These are phyloP conservation scores for Popillia japonica DNA, from an alignment of 1,140 invertebrate genomes.

Conservation along the genomic window DNA sequence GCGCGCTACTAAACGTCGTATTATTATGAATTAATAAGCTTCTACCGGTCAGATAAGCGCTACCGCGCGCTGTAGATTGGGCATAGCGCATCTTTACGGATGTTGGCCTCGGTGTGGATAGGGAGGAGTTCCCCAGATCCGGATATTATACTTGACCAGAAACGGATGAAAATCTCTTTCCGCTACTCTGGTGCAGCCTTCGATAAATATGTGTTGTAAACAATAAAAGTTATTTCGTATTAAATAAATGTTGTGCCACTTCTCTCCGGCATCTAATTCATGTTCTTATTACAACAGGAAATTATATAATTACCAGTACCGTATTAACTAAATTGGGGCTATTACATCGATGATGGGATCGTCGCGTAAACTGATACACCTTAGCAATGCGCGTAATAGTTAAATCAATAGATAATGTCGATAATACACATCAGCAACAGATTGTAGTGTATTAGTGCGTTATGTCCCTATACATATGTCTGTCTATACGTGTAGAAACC, in stretches of 20 bases:
- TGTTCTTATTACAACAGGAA: too few relatives aligned
- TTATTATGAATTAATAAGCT: slow-evolving; percentile 18
- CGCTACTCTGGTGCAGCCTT: too few relatives aligned
- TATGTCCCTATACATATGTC: too few relatives aligned
- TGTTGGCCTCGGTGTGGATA: background rate
- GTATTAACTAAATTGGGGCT: too few relatives aligned
- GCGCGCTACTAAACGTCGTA: background rate
- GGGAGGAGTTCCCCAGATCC: background rate
- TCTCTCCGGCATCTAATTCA: too few relatives aligned
- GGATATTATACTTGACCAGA: slow-evolving; percentile 31
- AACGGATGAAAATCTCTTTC: slow-evolving; percentile 25
- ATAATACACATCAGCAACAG: background rate
- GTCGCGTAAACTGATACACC: background rate
- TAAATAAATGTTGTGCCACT: too few relatives aligned
- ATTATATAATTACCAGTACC: too few relatives aligned
- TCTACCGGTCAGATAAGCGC: background rate
- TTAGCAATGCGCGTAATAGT: background rate
- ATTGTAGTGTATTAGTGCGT: background rate
- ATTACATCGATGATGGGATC: background rate
- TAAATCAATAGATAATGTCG: background rate
- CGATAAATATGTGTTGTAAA: too few relatives aligned
- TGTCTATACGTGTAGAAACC: background rate
- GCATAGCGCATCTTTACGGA: slow-evolving; percentile 24
- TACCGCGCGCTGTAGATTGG: background rate
- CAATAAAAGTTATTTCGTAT: too few relatives aligned